A percentile compares a stretch with the other conserved stretches of the same genome.
These are phyloP conservation scores for Meganola albula DNA, from an alignment of 2,888 invertebrate genomes.

Conservation along the genomic window DNA sequence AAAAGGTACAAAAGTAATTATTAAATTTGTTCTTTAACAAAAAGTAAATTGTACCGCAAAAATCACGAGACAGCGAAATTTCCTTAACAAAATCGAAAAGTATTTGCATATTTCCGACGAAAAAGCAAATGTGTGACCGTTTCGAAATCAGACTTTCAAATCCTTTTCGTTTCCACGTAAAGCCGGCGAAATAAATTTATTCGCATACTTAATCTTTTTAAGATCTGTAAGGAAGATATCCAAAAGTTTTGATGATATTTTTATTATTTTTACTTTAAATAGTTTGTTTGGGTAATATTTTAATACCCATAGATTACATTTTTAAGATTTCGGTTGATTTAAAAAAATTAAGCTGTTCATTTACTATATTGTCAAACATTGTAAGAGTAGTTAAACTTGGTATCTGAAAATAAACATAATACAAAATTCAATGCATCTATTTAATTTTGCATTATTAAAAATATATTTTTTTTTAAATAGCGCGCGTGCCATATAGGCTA, in stretches of 20 bases:
- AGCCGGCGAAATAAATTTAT: conserved; percentile 39
- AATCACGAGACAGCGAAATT: conserved; percentile 4
- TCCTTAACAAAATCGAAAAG: conserved; percentile 18
- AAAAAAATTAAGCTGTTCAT: background rate
- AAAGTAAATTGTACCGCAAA: background rate
- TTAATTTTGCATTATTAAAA: too few species aligned
- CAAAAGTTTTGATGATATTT: conserved; percentile 14
- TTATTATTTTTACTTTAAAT: background rate
- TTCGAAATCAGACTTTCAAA: conserved; percentile 37
- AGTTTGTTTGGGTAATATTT: background rate
- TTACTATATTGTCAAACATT: too few species aligned
- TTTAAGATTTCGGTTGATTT: background rate
- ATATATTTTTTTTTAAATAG: too few species aligned
- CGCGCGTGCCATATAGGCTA: too few species aligned
- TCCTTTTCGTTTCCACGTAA: conserved; percentile 23
- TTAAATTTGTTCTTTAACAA: too few species aligned
- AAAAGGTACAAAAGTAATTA: too few species aligned
- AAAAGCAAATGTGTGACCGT: conserved; percentile 33
- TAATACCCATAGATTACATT: too few species aligned
- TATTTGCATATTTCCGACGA: conserved; percentile 26
- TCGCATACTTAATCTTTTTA: conserved; percentile 33
- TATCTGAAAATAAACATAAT: too few species aligned
- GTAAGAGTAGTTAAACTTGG: too few species aligned
- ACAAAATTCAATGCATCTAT: too few species aligned
- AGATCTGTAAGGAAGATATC: conserved; percentile 20